Evolutionary conservation across 2,797 vertebrate species (phyloP), one percentile per base, ranked within the genome.

Genomic region (Poliocrania exsul): DNA sequence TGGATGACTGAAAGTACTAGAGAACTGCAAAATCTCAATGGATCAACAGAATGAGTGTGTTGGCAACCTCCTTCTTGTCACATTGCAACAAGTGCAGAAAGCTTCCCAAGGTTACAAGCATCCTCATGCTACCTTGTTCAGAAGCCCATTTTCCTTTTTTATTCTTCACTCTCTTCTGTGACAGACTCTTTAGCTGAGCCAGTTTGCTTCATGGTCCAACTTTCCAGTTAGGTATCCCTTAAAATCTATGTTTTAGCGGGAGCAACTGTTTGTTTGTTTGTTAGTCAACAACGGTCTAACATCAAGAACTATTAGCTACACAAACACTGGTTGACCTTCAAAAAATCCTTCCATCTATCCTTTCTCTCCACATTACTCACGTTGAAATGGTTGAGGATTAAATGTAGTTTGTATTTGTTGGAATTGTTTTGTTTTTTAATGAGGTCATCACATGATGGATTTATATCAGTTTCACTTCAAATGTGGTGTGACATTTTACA

Each of bases 401-500:
- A 83, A 72, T 46, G 66, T 35, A 82, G 60, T 56, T 85, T 79
- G 44, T 3, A 1, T 89, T 94, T 77, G 58, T 93, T 93, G 56
- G 37, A 56, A 19, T 78, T 71, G 11, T 67, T 75, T 78, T 17
- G 16, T 57, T 49, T 64, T 51, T 29, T 33, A 15, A 72, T 7
- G 3, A 67, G 65, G 57, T 91, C 65, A 79, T 72, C 91, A 75
- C 70, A 53, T 71, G 28, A 29, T 54, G 57, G 69, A 72, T 90
- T 96, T 91, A 10, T 62, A 86, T 87, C 77, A 70, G 66, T 66
- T 74, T 94, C 81, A 58, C 47, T 88, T 90, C 87, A 88, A 57
- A 92, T 61, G 84, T 40, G 35, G 75, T 92, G 91, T 84, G 87
- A 95, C 72, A 91, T 86, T 91, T 91, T 94, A 81, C 91, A 88